phyloP scores from a whole-genome alignment of 1,140 invertebrate genomes.

The Macrosteles quadrilineatus region DNA sequence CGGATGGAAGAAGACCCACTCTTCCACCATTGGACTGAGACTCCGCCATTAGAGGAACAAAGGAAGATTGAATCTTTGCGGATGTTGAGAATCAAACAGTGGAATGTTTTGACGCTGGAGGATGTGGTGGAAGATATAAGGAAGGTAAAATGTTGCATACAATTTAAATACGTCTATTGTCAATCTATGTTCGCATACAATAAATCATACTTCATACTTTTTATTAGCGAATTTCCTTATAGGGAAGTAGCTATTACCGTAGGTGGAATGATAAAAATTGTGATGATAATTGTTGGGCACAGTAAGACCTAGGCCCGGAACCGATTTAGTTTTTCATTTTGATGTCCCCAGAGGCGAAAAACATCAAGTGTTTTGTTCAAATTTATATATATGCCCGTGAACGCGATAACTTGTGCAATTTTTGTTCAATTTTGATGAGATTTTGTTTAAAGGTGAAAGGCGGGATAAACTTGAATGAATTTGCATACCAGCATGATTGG shows the following conservation, averaged over 20 bases:
- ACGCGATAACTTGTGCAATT: too few relatives aligned
- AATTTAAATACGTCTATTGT: background rate
- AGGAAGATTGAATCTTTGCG: constrained; percentile 64
- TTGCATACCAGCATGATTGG: too few relatives aligned
- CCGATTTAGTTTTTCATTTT: too few relatives aligned
- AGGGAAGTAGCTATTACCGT: too few relatives aligned
- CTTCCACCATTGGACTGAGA: constrained; percentile 58
- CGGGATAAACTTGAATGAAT: too few relatives aligned
- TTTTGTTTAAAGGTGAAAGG: too few relatives aligned
- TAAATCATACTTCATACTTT: background rate
- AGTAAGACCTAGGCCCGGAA: too few relatives aligned
- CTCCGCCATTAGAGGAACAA: constrained; percentile 70
- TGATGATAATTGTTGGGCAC: background rate
- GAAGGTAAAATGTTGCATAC: constrained; percentile 32
- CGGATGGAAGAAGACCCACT: constrained; percentile 78
- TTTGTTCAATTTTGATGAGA: too few relatives aligned
- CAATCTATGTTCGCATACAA: background rate
- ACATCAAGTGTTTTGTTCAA: too few relatives aligned
- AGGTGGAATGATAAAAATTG: background rate
- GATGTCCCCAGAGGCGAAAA: too few relatives aligned
- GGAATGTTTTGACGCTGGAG: constrained; percentile 45
- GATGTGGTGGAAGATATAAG: constrained; percentile 48
- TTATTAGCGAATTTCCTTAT: too few relatives aligned
- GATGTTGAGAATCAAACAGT: constrained; percentile 43
- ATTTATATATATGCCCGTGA: too few relatives aligned